Conservation (phyloP, 2,888 invertebrate genomes). For the Autographa pulchrina region DNA sequence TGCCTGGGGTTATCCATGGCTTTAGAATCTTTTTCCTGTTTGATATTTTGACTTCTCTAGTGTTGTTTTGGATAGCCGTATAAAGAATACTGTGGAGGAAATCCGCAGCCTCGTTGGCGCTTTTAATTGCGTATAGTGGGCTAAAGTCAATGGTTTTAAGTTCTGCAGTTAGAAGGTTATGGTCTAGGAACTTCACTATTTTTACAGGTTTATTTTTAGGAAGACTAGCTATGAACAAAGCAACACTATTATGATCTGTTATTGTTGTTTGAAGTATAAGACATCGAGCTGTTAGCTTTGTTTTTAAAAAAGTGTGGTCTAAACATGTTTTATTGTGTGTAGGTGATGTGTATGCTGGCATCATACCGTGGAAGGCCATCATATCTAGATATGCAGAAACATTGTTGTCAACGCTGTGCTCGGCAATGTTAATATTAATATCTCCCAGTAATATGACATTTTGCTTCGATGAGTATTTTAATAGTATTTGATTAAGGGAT, state of each 20-base stretch:
- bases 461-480: too few species aligned
- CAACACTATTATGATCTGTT: slow-evolving; percentile 18
- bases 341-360: slow-evolving; percentile 17
- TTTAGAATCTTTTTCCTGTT: slow-evolving; percentile 6
- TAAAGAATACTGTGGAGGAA: background rate
- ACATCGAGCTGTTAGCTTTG: slow-evolving; percentile 2
- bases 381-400: slow-evolving; percentile 13
- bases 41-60: slow-evolving; percentile 10
- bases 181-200: background rate
- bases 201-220: slow-evolving; percentile 10
- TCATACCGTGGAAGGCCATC: slow-evolving; percentile 20
- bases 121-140: slow-evolving; percentile 3
- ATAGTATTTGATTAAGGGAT: too few species aligned
- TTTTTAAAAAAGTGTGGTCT: slow-evolving; percentile 14
- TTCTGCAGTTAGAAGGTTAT: background rate
- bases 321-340: slow-evolving; percentile 20
- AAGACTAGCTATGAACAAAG: slow-evolving; percentile 1
- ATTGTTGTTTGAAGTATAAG: slow-evolving; percentile 11
- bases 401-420: slow-evolving; percentile 1
- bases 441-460: too few species aligned
- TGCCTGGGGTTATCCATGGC: slow-evolving; percentile 3
- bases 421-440: slow-evolving; percentile 8
- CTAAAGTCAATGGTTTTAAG: slow-evolving; percentile 9
- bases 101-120: slow-evolving; percentile 13
- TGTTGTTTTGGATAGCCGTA: background rate